Evolutionary conservation across 2,797 vertebrate genomes (phyloP).

Genomic region (Intellagama lesueurii): DNA sequence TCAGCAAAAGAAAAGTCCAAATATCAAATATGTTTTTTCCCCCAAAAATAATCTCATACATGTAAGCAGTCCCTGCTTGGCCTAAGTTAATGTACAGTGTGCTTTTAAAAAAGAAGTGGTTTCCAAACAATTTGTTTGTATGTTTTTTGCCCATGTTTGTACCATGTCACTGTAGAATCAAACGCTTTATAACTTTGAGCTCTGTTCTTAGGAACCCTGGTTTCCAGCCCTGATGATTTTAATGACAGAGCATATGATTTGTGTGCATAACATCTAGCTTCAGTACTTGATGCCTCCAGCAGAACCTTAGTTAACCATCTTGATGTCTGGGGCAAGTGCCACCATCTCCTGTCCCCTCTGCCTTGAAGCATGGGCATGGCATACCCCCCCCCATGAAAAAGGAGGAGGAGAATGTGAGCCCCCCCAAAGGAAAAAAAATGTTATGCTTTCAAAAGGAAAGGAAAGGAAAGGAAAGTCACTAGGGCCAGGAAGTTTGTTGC

Average conservation of each 20-base stretch:
- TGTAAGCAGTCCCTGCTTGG: not conserved
- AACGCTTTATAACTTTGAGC: not conserved
- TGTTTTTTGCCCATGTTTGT: not conserved
- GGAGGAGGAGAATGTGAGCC: too few relatives aligned
- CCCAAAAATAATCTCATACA: not conserved
- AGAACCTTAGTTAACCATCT: too few relatives aligned
- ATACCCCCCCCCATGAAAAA: too few relatives aligned
- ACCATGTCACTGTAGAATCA: not conserved
- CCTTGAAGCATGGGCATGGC: too few relatives aligned
- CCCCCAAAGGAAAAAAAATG: too few relatives aligned
- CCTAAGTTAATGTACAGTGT: not conserved
- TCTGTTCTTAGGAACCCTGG: not conserved
- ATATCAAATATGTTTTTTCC: not conserved
- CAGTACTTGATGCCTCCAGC: too few relatives aligned
- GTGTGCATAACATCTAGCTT: not conserved
- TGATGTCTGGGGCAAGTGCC: too few relatives aligned
- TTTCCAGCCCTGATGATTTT: not conserved
- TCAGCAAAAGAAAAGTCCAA: not conserved
- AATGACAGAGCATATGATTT: not conserved
- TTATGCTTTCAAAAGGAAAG: too few relatives aligned
- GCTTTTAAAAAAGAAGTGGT: not conserved
- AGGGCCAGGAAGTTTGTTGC: too few relatives aligned
- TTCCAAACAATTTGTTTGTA: not conserved
- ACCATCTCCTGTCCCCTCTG: too few relatives aligned
- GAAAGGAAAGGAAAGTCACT: too few relatives aligned